phyloP scores from a whole-genome alignment of 2,888 invertebrate species.

The Noctua pronuba region DNA sequence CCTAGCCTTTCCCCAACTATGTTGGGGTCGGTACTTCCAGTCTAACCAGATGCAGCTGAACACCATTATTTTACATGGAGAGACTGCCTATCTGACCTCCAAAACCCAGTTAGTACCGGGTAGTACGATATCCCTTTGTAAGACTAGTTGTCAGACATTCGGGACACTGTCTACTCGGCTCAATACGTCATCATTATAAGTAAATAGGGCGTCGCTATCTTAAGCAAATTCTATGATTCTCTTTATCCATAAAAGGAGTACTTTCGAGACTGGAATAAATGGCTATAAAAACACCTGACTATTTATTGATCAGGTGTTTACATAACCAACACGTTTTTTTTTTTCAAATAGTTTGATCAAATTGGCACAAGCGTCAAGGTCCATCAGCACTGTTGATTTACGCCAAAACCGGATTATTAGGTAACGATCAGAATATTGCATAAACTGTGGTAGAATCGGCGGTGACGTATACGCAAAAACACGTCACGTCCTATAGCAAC shows the following conservation, averaged over 20 bases:
- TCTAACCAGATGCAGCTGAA: too few species aligned
- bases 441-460: conserved; percentile 23
- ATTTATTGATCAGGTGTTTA: conserved; percentile 8
- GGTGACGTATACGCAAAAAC: conserved; percentile 45
- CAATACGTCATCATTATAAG: conserved; percentile 1
- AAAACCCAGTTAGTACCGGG: too few species aligned
- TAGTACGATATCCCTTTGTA: too few species aligned
- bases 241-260: conserved; percentile 16
- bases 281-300: conserved; percentile 12
- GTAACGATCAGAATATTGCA: conserved; percentile 44
- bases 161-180: too few species aligned
- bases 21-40: too few species aligned
- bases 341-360: conserved; percentile 23
- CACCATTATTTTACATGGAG: too few species aligned
- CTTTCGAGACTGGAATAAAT: not conserved
- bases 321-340: conserved; percentile 40
- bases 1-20: too few species aligned
- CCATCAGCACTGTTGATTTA: conserved; percentile 31
- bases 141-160: too few species aligned
- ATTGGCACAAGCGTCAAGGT: conserved; percentile 58
- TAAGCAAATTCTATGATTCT: conserved; percentile 2
- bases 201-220: not conserved
- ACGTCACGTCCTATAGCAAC: conserved; percentile 10
- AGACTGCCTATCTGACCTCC: too few species aligned
- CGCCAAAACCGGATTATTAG: conserved; percentile 48